These are phyloP conservation scores for Nyctibius bracteatus DNA, from an alignment of 2,113 vertebrate species.

Conservation along the genomic window DNA sequence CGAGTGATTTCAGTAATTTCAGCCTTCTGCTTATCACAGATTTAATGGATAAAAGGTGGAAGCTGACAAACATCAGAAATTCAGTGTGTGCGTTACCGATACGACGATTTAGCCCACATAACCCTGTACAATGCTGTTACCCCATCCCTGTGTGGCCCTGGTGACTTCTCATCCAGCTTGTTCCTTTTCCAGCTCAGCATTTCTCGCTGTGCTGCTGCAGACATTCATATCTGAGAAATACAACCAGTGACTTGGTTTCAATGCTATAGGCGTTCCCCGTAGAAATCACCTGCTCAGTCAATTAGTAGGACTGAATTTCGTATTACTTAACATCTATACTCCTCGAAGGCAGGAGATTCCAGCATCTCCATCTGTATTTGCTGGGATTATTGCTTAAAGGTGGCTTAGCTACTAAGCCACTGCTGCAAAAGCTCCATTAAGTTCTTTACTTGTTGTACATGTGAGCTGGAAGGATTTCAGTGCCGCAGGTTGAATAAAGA, in stretches of 20 bases:
- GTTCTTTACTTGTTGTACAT: slow-evolving; percentile 3
- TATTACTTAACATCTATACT: not conserved
- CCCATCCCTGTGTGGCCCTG: not conserved
- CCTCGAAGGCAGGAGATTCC: slow-evolving; percentile 22
- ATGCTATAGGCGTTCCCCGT: not conserved
- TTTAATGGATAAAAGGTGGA: not conserved
- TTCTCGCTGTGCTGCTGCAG: not conserved
- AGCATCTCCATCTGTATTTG: slow-evolving; percentile 24
- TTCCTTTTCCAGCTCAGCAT: not conserved
- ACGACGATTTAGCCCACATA: rapidly evolving
- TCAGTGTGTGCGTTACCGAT: not conserved
- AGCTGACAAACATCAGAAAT: not conserved
- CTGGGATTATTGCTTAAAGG: slow-evolving; percentile 54
- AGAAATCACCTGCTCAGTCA: not conserved
- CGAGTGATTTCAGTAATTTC: not conserved
- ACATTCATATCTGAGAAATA: not conserved
- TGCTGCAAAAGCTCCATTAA: slow-evolving; percentile 68
- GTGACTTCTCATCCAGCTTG: not conserved
- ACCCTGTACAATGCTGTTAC: rapidly evolving
- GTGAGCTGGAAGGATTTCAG: slow-evolving; percentile 65
- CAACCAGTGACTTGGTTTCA: not conserved
- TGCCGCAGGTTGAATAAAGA: slow-evolving; percentile 39
- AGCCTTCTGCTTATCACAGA: rapidly evolving
- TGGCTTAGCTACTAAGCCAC: slow-evolving; percentile 58
- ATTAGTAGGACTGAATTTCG: not conserved